A percentile compares a stretch with the other conserved stretches of the same genome.
These are phyloP conservation scores for Chrysina gloriosa DNA, from an alignment of 2,888 invertebrate genomes.

Conservation along the genomic window DNA sequence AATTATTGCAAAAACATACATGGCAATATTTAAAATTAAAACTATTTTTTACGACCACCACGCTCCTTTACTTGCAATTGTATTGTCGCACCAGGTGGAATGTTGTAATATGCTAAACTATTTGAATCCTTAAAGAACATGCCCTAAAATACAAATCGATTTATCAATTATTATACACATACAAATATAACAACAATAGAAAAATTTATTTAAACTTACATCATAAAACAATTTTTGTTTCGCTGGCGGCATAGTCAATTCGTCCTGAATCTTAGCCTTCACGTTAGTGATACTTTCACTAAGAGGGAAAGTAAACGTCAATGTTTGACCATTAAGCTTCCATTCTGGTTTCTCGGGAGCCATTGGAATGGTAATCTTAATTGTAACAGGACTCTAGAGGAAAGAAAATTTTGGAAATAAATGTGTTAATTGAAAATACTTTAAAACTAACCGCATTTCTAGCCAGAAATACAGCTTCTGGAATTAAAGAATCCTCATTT, in stretches of 20 bases:
- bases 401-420: slow-evolving; percentile 9
- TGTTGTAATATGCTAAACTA: slow-evolving; percentile 95
- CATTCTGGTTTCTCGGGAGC: slow-evolving; percentile 93
- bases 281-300: slow-evolving; percentile 85
- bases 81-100: slow-evolving; percentile 84
- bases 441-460: slow-evolving; percentile 70
- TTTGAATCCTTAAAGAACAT: slow-evolving; percentile 98
- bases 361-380: slow-evolving; percentile 86
- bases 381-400: slow-evolving; percentile 77
- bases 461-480: slow-evolving; percentile 85
- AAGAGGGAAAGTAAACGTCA: slow-evolving; percentile 82
- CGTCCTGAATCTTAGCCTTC: slow-evolving; percentile 87
- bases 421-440: not conserved
- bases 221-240: slow-evolving; percentile 98
- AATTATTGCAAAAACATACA: not conserved
- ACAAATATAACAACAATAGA: too few relatives aligned
- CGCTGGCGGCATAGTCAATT: slow-evolving; percentile 93
- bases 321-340: slow-evolving; percentile 91
- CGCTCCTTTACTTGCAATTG: slow-evolving; percentile 95
- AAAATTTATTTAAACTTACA: slow-evolving; percentile 66
- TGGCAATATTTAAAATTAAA: not conserved
- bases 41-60: slow-evolving; percentile 96
- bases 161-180: too few relatives aligned
- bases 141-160: slow-evolving; percentile 73
- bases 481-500: slow-evolving; percentile 92